These are phyloP conservation scores for Ophthalmolycus amberensis DNA, from an alignment of 2,113 vertebrate species.

Conservation along the genomic window DNA sequence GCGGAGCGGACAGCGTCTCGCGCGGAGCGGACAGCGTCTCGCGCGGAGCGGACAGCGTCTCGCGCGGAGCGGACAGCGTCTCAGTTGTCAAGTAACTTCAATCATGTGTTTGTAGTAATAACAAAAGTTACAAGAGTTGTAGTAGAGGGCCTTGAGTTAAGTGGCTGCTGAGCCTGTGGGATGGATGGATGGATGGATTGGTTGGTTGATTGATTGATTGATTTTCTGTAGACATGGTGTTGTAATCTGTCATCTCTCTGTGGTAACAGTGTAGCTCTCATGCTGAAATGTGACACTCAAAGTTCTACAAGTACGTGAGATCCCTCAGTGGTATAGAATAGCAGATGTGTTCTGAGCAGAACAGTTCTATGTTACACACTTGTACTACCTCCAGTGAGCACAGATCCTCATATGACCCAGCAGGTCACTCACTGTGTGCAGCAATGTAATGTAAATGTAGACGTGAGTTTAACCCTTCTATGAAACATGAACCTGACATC, in stretches of 20 bases:
- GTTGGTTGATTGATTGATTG: neutral
- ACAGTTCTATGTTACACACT: slow-evolving; percentile 27
- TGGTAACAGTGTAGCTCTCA: neutral
- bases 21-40: too few species aligned
- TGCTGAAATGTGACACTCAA: slow-evolving; percentile 40
- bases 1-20: neutral
- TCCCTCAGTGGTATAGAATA: slow-evolving; percentile 39
- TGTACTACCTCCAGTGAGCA: neutral
- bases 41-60: too few species aligned
- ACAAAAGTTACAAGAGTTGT: neutral
- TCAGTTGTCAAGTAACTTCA: neutral
- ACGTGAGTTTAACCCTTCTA: too few species aligned
- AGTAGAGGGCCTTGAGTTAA: neutral
- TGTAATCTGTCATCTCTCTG: neutral
- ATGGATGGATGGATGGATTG: neutral
- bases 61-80: too few species aligned
- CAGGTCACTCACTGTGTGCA: slow-evolving; percentile 2
- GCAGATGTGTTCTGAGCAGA: slow-evolving; percentile 24
- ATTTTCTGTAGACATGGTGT: neutral
- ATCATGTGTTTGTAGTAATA: neutral
- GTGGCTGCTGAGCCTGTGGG: neutral
- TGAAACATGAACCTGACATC: neutral
- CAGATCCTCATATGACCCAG: neutral
- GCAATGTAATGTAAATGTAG: neutral
- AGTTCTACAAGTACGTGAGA: slow-evolving; percentile 8